phyloP scores from a whole-genome alignment of 2,797 vertebrate species.

The Onychomys leucogaster region DNA sequence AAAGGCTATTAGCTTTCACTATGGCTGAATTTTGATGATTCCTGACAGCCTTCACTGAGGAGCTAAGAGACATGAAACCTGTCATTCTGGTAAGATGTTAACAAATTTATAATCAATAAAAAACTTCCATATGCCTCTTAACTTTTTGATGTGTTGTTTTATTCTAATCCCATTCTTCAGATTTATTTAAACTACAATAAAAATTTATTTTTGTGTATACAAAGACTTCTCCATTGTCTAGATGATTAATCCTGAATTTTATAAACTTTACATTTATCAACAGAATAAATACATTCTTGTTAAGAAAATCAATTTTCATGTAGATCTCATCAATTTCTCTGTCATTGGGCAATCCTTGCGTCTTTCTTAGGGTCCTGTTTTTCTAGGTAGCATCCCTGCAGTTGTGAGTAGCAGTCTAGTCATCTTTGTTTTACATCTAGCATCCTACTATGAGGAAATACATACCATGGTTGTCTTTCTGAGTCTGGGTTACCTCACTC shows the following conservation, averaged over 20 bases:
- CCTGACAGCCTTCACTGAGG: conserved; percentile 85
- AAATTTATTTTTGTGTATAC: conserved; percentile 27
- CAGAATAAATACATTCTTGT: not conserved
- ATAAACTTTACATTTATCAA: not conserved
- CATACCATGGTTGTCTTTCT: no score
- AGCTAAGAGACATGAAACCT: conserved; percentile 78
- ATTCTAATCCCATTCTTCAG: conserved; percentile 23
- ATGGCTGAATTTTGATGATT: conserved; percentile 84
- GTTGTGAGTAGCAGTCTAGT: no score
- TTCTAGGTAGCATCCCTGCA: no score
- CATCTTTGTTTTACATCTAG: no score
- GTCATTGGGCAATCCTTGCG: no score
- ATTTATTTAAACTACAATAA: conserved; percentile 43
- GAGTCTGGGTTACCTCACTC: no score
- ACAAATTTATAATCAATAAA: conserved; percentile 68
- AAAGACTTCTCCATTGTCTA: conserved; percentile 4
- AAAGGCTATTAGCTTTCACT: conserved; percentile 84
- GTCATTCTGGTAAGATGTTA: conserved; percentile 74
- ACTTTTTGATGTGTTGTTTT: conserved; percentile 64
- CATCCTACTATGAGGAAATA: no score
- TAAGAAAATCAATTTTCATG: not conserved
- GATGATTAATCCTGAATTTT: not conserved
- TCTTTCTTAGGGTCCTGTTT: no score
- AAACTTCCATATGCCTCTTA: conserved; percentile 66
- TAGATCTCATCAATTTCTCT: no score